Base-by-base conservation (phyloP, 2,888 invertebrate species). In the Plebejus melissa region DNA sequence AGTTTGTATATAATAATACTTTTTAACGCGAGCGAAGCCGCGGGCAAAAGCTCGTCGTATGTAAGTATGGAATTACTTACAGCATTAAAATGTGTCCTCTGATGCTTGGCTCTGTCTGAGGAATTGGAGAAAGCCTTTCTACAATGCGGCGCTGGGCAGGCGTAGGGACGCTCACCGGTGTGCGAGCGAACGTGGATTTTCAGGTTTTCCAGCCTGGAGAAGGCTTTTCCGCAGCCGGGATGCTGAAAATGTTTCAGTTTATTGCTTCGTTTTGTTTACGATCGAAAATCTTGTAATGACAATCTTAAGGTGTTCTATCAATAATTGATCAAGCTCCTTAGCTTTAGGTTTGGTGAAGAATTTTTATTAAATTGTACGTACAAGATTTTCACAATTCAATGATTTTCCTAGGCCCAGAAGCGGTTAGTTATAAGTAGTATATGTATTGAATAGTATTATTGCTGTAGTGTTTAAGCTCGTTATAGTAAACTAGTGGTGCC, bases 121-220 rank as follows among this genome's bases (percentile, higher is more conserved):
- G 99, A 99, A 90, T 99, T 99, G 84, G 98, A 99, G 93, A 99
- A 99, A 1, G 99, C 98, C 89, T 99, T 99, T 72, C 96, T 94
- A 88, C 99, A 99, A 75, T 97, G 97, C 0, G 96, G 95, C 80
- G 98, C 98, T 81, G 98, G 98, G 84, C 99, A 99, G 77, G 97
- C 95, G 85, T 99, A 99, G 0, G 99, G 99, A 69, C 99, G 95
- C 88, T 99, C 99, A 0, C 99, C 99, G 0, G 98, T 99, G 87
- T 99, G 98, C 1, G 98, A 98, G 57, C 98, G 93, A 79, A 98
- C 96, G 91, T 99, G 99, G 82, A 99, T 99, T 94, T 99, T 99
- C 81, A 99, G 93, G 90, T 99, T 99, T 90, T 99, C 99, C 81
- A 99, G 94, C 0, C 99, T 95, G 1, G 99, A 99, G 93, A 99